Conservation (phyloP, 2,888 invertebrate species). For the Lepidochitona cinerea region DNA sequence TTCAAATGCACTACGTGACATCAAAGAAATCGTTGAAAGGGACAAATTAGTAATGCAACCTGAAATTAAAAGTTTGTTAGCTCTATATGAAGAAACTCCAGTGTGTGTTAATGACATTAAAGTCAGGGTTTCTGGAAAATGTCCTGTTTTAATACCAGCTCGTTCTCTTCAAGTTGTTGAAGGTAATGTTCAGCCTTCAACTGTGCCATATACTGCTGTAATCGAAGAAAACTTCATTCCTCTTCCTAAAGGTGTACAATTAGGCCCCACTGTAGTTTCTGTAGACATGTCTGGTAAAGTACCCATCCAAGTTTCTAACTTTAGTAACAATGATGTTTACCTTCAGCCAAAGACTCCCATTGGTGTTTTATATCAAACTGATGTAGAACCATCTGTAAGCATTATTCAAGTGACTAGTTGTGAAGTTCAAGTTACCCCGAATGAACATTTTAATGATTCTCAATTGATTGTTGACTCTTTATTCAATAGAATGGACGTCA, state of each 20-base stretch:
- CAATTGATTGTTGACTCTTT: background rate
- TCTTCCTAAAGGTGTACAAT: background rate
- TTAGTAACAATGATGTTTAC: background rate
- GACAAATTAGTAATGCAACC: background rate
- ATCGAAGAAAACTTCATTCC: background rate
- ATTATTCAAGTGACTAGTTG: background rate
- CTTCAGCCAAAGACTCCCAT: background rate
- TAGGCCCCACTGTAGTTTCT: background rate
- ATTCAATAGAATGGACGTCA: background rate
- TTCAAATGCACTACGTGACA: conserved; percentile 10
- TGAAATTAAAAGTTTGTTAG: background rate
- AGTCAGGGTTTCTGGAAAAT: background rate
- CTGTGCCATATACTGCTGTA: background rate
- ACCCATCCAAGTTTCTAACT: background rate
- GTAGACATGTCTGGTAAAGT: background rate
- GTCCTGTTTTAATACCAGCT: background rate
- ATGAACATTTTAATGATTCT: background rate
- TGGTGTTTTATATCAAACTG: background rate
- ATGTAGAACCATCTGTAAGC: background rate
- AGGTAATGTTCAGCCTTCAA: background rate
- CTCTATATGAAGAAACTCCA: background rate
- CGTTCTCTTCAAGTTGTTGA: background rate
- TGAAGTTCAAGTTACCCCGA: background rate
- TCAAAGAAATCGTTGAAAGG: background rate
- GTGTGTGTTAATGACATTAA: background rate